phyloP scores from a whole-genome alignment of 2,113 vertebrate genomes.

The Salvator merianae region DNA sequence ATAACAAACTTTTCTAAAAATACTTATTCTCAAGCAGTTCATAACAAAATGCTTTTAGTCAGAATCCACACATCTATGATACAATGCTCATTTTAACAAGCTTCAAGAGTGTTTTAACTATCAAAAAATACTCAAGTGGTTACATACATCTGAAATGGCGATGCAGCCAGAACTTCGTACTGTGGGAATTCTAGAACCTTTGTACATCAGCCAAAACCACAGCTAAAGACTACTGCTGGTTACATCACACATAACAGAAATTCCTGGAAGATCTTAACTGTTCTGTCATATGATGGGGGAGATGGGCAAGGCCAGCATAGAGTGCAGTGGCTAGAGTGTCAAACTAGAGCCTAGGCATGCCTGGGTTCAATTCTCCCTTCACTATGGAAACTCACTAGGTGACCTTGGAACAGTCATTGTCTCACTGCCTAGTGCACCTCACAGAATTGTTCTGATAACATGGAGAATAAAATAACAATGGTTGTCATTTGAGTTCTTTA shows the following conservation, averaged over 20 bases:
- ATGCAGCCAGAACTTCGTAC: background rate
- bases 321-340: too few relatives aligned
- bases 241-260: background rate
- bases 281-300: background rate
- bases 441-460: too few relatives aligned
- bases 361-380: too few relatives aligned
- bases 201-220: background rate
- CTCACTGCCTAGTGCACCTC: too few relatives aligned
- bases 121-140: background rate
- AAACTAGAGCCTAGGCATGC: too few relatives aligned
- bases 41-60: background rate
- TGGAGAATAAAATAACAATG: too few relatives aligned
- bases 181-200: background rate
- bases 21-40: background rate
- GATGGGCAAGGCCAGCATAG: background rate
- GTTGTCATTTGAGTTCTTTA: too few relatives aligned
- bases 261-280: background rate
- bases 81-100: background rate
- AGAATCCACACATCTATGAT: background rate
- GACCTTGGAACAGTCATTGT: too few relatives aligned
- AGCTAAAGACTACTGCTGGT: background rate
- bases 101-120: background rate
- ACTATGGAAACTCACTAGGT: too few relatives aligned
- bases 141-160: background rate
- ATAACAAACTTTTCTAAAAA: background rate